Conservation (phyloP, 1,140 invertebrate genomes). For the Pectinophora gossypiella region DNA sequence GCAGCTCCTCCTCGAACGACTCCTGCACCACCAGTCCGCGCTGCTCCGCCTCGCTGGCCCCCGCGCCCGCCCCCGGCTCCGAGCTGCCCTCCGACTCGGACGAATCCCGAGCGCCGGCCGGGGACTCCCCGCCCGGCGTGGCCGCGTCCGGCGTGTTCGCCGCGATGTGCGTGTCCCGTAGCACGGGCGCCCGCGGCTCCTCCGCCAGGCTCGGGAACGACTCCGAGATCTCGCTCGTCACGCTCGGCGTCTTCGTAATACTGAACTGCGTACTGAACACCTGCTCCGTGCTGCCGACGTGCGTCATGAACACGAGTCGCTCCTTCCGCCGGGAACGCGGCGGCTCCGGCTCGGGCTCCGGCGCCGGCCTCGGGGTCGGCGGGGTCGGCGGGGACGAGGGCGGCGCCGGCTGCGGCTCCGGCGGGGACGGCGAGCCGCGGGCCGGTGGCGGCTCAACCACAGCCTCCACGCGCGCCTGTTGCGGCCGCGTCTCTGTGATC, state of each 20-base stretch:
- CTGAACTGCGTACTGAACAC: conserved; percentile 66
- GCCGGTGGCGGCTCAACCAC: neutral
- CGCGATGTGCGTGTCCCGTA: conserved; percentile 23
- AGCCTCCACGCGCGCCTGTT: neutral
- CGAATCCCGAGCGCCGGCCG: conserved; percentile 77
- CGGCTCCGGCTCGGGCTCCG: conserved; percentile 6
- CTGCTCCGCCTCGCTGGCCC: conserved; percentile 78
- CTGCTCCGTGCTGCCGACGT: conserved; percentile 59
- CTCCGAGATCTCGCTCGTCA: conserved; percentile 60
- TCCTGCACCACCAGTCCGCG: conserved; percentile 88
- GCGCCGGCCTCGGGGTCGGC: conserved; percentile 5
- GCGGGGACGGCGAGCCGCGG: no score
- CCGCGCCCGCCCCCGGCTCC: conserved; percentile 72
- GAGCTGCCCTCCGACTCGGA: conserved; percentile 87
- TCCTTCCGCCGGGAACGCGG: conserved; percentile 33
- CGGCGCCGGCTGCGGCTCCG: neutral
- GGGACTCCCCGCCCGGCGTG: conserved; percentile 25
- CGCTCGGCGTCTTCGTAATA: conserved; percentile 63
- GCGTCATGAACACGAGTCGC: conserved; percentile 53
- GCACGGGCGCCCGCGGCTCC: conserved; percentile 11
- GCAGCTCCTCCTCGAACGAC: conserved; percentile 91
- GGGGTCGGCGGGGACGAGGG: conserved; percentile 1
- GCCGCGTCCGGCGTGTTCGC: neutral
- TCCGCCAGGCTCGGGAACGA: conserved; percentile 53
- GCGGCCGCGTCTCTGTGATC: neutral